phyloP scores from a whole-genome alignment of 1,140 invertebrate genomes.

The Pseudobourletiella spinata region DNA sequence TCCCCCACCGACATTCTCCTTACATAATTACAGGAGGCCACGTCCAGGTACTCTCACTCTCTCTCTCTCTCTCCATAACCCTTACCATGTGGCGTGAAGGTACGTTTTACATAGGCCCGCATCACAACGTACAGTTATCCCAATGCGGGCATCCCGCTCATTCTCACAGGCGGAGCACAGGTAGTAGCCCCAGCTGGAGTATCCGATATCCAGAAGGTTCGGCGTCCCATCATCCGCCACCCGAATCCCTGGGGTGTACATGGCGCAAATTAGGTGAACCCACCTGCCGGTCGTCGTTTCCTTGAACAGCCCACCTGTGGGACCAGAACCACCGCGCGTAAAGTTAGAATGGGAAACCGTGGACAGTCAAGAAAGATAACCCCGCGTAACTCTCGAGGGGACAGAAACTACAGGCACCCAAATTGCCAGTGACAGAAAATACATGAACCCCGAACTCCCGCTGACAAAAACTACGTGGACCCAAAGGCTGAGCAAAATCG shows the following conservation, averaged over 20 bases:
- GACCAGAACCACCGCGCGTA: no score
- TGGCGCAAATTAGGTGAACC: constrained; percentile 94
- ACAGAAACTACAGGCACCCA: no score
- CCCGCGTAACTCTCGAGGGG: no score
- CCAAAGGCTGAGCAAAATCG: no score
- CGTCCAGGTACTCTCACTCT: not conserved
- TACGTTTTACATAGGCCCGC: constrained; percentile 94
- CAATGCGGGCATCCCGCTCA: constrained; percentile 72
- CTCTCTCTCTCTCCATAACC: no score
- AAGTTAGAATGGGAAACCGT: no score
- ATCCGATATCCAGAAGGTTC: constrained; percentile 89
- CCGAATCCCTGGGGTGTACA: constrained; percentile 93
- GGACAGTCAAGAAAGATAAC: no score
- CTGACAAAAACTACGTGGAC: no score
- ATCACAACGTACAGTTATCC: constrained; percentile 93
- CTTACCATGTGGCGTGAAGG: constrained; percentile 97
- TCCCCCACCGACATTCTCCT: no score
- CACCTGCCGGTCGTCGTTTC: constrained; percentile 92
- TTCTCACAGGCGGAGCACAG: constrained; percentile 79
- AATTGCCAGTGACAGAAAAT: no score
- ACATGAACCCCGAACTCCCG: no score
- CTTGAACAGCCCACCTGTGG: constrained; percentile 84
- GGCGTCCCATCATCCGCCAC: constrained; percentile 88
- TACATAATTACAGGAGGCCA: constrained; percentile 1
- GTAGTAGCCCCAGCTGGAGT: constrained; percentile 88